Evolutionary conservation across 2,113 vertebrate species (phyloP), one percentile per base, ranked within the genome.

Genomic region (Acrocephalus kingi): DNA sequence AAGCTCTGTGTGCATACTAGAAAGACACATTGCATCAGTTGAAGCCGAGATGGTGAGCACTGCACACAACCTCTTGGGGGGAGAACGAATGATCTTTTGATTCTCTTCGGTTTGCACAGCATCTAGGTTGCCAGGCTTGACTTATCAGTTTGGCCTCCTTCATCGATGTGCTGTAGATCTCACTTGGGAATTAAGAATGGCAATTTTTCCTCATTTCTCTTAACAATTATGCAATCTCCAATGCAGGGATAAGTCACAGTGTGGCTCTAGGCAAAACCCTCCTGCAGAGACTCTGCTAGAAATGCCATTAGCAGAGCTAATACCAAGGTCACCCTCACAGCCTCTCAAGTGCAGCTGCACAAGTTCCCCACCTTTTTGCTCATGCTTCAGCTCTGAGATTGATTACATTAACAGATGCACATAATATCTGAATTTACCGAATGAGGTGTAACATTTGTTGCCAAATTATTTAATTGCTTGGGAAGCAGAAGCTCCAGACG

Each of bases 311-410:
- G 93, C 92, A 80, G 58, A 62, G 89, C 88, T 55, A 87, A 84
- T 64, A 61, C 69, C 93, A 92, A 98, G 97, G 96, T 97, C 96
- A 97, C 71, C 87, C 93, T 74, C 72, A 91, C 31, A 95, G 52
- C 63, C 87, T 84, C 81, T 72, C 78, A 68, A 84, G 63, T 93
- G 73, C 90, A 62, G 72, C 63, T 54, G 15, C 7, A 76, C 73
- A 87, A 54, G 68, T 73, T 95, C 88, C 59, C 74, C 85, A 41
- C 73, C 84, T 89, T 52, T 80, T 66, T 54, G 71, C 77, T 54
- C 73, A 52, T 61, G 48, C 61, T 76, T 45, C 76, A 91, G 89
- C 33, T 82, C 82, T 78, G 88, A 72, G 81, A 93, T 62, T 89
- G 61, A 89, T 92, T 83, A 59, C 84, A 51, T 93, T 63, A 91